Evolutionary conservation across 2,888 invertebrate species (phyloP), one percentile per base, ranked within the genome.

Genomic region (Nymphalis c-album): DNA sequence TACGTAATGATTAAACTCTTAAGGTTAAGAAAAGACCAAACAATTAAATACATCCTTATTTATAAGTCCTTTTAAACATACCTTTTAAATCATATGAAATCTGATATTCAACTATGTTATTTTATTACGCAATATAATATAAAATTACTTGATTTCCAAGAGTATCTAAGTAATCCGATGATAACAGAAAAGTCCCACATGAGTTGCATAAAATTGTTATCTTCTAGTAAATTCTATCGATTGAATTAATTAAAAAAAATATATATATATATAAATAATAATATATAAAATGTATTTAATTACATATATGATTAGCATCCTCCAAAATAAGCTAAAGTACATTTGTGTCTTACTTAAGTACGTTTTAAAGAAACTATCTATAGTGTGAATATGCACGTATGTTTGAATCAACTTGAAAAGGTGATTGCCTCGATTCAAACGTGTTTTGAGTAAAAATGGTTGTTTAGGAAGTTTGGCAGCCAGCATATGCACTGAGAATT

Each of bases 71-170:
- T 35, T 8, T 10, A 13, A 40, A 13, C 8, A 35, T 7, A 8
- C 8, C 2, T 13, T 2, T 61, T 40, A 22, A 22, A 53, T 40
- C 8, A 17, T 20, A 40, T 51, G 51, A 51, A 40, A 62, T 62
- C 17, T 40, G 16, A 61, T 51, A 22, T 51, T 35, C 8, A 40
- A 40, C 40, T 40, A 26, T n/a, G n/a, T n/a, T n/a, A n/a, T n/a
- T n/a, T n/a, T 46, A 61, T 61, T 61, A 46, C 53, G 46, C 63
- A 53, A 63, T 53, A 53, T 53, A 20, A 55, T 46, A 46, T 55
- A 26, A 63, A 55, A 55, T 63, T 55, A 16, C 35, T n/a, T 48
- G 18, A 48, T 17, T 6, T n/a, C 48, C 8, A n/a, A n/a, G 18
- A 17, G 17, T 48, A 48, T 8, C 17, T 18, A 48, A n/a, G n/a